Conservation (phyloP, 1,140 invertebrate species). For the Drosophila elegans region DNA sequence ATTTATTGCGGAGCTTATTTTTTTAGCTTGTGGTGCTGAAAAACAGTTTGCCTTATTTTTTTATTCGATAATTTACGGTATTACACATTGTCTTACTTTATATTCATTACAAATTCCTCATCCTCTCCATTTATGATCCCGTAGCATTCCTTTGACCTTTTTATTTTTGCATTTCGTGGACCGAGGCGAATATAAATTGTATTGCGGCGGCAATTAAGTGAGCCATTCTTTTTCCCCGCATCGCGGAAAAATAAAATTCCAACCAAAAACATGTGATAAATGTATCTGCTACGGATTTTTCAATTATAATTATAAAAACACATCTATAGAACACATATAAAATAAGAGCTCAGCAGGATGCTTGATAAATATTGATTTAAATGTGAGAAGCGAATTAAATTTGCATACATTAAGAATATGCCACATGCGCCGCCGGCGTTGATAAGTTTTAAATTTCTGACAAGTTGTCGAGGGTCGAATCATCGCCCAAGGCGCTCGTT, state of each 20-base stretch:
- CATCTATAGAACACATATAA: slow-evolving; percentile 2
- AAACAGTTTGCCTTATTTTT: background rate
- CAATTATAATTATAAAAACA: slow-evolving; percentile 55
- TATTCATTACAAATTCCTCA: slow-evolving; percentile 22
- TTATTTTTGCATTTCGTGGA: slow-evolving; percentile 10
- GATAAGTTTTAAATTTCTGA: slow-evolving; percentile 55
- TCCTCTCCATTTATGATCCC: slow-evolving; percentile 15
- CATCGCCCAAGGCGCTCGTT: slow-evolving; percentile 43
- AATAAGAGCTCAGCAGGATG: slow-evolving; percentile 2
- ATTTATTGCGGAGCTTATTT: background rate
- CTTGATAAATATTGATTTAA: slow-evolving; percentile 63
- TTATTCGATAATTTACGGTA: slow-evolving; percentile 1
- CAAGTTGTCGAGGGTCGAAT: slow-evolving; percentile 51
- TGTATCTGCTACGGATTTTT: slow-evolving; percentile 46
- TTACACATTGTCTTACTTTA: slow-evolving; percentile 11
- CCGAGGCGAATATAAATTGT: slow-evolving; percentile 58
- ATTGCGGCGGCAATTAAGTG: slow-evolving; percentile 63
- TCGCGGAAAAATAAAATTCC: slow-evolving; percentile 47
- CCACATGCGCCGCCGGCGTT: slow-evolving; percentile 10
- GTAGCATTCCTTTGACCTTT: slow-evolving; percentile 16
- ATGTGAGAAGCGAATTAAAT: slow-evolving; percentile 51
- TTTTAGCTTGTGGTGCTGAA: too few species aligned
- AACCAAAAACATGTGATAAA: slow-evolving; percentile 51
- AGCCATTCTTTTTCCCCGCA: slow-evolving; percentile 28
- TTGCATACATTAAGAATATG: slow-evolving; percentile 38